phyloP scores from a whole-genome alignment of 2,113 vertebrate genomes.

The Xiphophorus maculatus region DNA sequence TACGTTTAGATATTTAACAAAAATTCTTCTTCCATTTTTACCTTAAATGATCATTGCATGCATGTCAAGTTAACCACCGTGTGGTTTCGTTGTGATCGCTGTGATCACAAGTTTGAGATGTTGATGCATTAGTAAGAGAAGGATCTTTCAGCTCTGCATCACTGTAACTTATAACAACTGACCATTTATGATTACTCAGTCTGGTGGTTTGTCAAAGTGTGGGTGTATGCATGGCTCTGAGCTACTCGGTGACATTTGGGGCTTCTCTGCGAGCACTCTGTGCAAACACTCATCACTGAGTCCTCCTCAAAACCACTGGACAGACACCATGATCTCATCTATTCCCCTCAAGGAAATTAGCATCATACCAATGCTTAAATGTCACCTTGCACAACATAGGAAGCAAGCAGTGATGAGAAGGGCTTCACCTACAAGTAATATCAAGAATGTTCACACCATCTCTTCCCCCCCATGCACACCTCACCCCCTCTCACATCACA shows the following conservation, averaged over 20 bases:
- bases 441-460: slow-evolving; percentile 39
- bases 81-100: slow-evolving; percentile 24
- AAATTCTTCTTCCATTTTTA: background rate
- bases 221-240: background rate
- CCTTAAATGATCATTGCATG: background rate
- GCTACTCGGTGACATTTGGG: slow-evolving; percentile 25
- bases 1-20: background rate
- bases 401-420: slow-evolving; percentile 38
- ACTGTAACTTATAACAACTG: background rate
- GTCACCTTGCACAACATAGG: slow-evolving; percentile 48
- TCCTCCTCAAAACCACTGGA: slow-evolving; percentile 52
- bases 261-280: background rate
- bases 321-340: slow-evolving; percentile 56
- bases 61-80: slow-evolving; percentile 35
- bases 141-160: background rate
- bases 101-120: slow-evolving; percentile 17
- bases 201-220: background rate
- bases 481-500: slow-evolving; percentile 20
- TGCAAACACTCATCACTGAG: background rate
- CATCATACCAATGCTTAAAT: slow-evolving; percentile 54
- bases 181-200: background rate
- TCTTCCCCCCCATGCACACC: slow-evolving; percentile 9
- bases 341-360: slow-evolving; percentile 42
- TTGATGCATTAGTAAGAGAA: slow-evolving; percentile 4
- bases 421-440: slow-evolving; percentile 70